Evolutionary conservation across 2,888 invertebrate species (phyloP).

Genomic region (Sisyra terminalis): DNA sequence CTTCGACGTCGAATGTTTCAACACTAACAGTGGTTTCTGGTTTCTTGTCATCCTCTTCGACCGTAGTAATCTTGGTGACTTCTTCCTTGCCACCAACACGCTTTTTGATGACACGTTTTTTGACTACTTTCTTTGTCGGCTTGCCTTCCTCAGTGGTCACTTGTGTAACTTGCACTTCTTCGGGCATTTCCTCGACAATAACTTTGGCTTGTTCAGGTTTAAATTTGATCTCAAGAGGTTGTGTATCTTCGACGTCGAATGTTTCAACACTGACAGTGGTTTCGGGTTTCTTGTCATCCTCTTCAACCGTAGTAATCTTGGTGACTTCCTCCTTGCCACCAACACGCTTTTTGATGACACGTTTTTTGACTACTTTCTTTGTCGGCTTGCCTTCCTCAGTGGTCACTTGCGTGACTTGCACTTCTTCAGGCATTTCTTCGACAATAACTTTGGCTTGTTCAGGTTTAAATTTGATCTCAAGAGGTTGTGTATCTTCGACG

Average conservation of each 20-base stretch:
- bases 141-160: slow-evolving; percentile 13
- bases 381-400: slow-evolving; percentile 14
- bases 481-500: not conserved
- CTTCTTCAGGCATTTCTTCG: slow-evolving; percentile 18
- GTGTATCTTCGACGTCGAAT: slow-evolving; percentile 13
- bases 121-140: slow-evolving; percentile 12
- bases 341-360: slow-evolving; percentile 19
- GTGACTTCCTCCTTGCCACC: slow-evolving; percentile 19
- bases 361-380: slow-evolving; percentile 15
- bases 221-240: slow-evolving; percentile 13
- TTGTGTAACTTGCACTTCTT: slow-evolving; percentile 16
- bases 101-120: slow-evolving; percentile 16
- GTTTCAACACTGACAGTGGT: slow-evolving; percentile 10
- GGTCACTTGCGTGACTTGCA: slow-evolving; percentile 15
- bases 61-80: slow-evolving; percentile 26
- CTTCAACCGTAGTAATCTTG: slow-evolving; percentile 26
- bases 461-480: slow-evolving; percentile 3
- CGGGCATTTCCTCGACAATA: slow-evolving; percentile 14
- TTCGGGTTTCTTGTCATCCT: slow-evolving; percentile 12
- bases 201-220: slow-evolving; percentile 4
- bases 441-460: slow-evolving; percentile 11
- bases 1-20: slow-evolving; percentile 19
- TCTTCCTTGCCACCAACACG: slow-evolving; percentile 19
- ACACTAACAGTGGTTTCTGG: slow-evolving; percentile 23
- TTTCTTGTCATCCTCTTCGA: slow-evolving; percentile 24